A percentile compares a stretch with the other conserved stretches of the same genome.
These are phyloP conservation scores for Harpalus rubripes DNA, from an alignment of 2,888 invertebrate genomes.

Conservation along the genomic window DNA sequence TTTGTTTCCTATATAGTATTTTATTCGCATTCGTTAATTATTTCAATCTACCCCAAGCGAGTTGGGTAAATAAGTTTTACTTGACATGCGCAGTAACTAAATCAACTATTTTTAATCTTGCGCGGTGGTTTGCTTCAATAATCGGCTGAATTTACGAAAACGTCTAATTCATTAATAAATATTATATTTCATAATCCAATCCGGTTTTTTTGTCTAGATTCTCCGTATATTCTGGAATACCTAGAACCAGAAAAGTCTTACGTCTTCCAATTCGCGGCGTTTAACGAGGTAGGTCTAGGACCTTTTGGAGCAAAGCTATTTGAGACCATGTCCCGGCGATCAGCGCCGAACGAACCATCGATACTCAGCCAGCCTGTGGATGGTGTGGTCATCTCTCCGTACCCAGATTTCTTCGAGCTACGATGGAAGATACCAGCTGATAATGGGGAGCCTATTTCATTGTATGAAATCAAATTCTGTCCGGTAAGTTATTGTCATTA, in stretches of 20 bases:
- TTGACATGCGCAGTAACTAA: too few species aligned
- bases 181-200: slow-evolving; percentile 54
- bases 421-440: slow-evolving; percentile 92
- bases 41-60: too few species aligned
- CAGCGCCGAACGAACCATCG: slow-evolving; percentile 87
- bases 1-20: too few species aligned
- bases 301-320: slow-evolving; percentile 84
- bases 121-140: too few species aligned
- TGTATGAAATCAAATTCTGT: slow-evolving; percentile 89
- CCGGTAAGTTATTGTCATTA: slow-evolving; percentile 80
- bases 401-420: slow-evolving; percentile 89
- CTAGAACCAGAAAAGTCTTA: slow-evolving; percentile 88
- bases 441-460: slow-evolving; percentile 93
- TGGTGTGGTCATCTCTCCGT: slow-evolving; percentile 81
- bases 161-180: background rate
- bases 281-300: slow-evolving; percentile 90
- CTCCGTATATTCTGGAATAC: slow-evolving; percentile 89
- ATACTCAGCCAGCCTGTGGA: slow-evolving; percentile 80
- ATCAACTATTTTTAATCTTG: too few species aligned
- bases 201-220: slow-evolving; percentile 77
- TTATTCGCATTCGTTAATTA: too few species aligned
- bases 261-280: slow-evolving; percentile 90
- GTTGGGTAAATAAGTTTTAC: too few species aligned
- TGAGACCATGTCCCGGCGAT: slow-evolving; percentile 87
- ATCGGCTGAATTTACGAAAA: too few species aligned